Evolutionary conservation across 2,113 vertebrate species (phyloP).

Genomic region (Lepisosteus osseus): DNA sequence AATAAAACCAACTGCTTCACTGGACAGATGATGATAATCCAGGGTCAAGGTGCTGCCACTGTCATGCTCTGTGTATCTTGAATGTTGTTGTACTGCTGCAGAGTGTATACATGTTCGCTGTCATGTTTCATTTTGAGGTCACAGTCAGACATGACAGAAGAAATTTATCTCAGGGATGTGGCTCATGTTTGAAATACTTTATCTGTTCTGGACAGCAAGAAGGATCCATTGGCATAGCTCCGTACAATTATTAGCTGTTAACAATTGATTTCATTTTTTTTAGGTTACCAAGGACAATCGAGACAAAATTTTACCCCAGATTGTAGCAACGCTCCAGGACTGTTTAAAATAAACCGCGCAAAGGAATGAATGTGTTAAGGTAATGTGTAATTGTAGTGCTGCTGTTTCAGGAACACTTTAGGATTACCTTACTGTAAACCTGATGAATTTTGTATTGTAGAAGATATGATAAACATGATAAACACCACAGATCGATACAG

Average conservation of each 20-base stretch:
- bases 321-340: constrained; percentile 70
- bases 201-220: background rate
- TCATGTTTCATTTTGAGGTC: background rate
- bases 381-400: background rate
- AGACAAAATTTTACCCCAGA: constrained; percentile 71
- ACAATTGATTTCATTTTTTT: constrained; percentile 28
- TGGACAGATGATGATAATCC: no score
- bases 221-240: background rate
- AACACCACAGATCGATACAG: no score
- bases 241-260: constrained; percentile 37
- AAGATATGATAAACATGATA: no score
- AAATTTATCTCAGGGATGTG: background rate
- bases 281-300: constrained; percentile 91
- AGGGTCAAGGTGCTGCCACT: no score
- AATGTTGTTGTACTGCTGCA: no score
- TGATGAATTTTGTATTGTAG: no score
- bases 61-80: no score
- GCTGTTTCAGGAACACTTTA: no score
- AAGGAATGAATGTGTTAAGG: background rate
- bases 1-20: no score
- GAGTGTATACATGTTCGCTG: no score
- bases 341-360: constrained; percentile 52
- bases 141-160: background rate
- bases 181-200: background rate
- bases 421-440: no score